A percentile compares a stretch with the other conserved stretches of the same genome.
Conservation (phyloP, 2,113 vertebrate genomes). For the Naja naja region DNA sequence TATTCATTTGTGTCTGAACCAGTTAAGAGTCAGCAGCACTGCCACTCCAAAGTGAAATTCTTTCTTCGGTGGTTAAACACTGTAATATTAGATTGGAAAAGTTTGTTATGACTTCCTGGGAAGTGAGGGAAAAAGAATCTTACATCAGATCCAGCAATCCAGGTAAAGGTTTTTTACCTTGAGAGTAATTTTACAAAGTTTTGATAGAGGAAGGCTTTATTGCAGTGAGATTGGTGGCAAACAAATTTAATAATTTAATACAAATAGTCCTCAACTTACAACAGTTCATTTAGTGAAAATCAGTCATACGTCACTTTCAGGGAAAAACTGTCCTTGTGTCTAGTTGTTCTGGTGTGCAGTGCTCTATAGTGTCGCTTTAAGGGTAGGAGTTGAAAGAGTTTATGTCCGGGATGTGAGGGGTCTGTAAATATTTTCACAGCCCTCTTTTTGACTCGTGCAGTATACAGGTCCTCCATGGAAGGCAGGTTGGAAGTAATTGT, state of each 20-base stretch:
- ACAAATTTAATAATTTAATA: background rate
- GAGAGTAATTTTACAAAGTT: background rate
- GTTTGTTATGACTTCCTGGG: background rate
- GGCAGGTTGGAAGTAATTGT: no score
- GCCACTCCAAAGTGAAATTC: background rate
- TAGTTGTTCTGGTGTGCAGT: no score
- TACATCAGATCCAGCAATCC: background rate
- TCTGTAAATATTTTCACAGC: no score
- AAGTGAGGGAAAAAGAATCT: background rate
- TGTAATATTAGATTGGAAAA: background rate
- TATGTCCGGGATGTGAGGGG: no score
- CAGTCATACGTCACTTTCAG: no score
- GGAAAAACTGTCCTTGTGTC: no score
- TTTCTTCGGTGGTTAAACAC: background rate
- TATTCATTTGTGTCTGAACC: background rate
- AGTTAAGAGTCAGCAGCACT: background rate
- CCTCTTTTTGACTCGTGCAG: no score
- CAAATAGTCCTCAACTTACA: no score
- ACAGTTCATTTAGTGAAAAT: no score
- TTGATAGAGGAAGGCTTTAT: background rate
- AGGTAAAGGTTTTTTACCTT: background rate
- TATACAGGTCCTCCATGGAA: no score
- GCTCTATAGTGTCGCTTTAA: no score
- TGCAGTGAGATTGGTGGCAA: background rate
- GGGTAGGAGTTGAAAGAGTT: no score